Evolutionary conservation across 2,797 vertebrate species (phyloP), one percentile per base, ranked within the genome.

Genomic region (Lycodopsis pacificus): DNA sequence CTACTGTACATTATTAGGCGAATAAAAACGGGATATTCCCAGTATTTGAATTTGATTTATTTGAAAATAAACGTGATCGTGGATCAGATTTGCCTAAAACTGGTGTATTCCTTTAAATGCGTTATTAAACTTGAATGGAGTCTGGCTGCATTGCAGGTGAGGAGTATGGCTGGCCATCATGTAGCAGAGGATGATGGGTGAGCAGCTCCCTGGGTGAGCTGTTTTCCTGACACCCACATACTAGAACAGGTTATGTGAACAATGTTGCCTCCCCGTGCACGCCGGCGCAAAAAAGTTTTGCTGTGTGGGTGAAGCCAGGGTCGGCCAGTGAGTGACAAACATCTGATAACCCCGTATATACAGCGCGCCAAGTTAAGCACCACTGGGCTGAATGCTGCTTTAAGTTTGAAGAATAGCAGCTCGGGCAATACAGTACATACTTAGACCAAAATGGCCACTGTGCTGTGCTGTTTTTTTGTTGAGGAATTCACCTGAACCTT

Each of bases 61-160:
- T n/a, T n/a, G n/a, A n/a, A n/a, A 73, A 69, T 22, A 7, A 64
- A 66, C 56, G 22, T 32, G n/a, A 57, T 69, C 20, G 49, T 20
- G 11, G 22, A 27, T 42, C 12, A 12, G 56, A 73, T 51, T 76
- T 54, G 30, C 20, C 57, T 10, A 64, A 66, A 73, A 78, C 30
- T 25, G 57, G 71, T 65, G 57, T 82, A 64, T 81, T 78, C 62
- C 82, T 91, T 88, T 77, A 84, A 88, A 88, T 77, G 73, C 68
- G 68, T 71, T 73, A 85, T 90, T 81, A 88, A 92, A 91, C 59
- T 87, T 93, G 89, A 74, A 91, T 89, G 79, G 85, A 63, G 68
- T 56, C 51, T 61, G 86, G 87, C 90, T 91, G 90, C 87, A 91
- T 77, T 92, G 89, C 91, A 91, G 91, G 85, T 92, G 86, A 86